These are phyloP conservation scores for Escarpia spicata DNA, from an alignment of 2,888 invertebrate species.

Conservation along the genomic window DNA sequence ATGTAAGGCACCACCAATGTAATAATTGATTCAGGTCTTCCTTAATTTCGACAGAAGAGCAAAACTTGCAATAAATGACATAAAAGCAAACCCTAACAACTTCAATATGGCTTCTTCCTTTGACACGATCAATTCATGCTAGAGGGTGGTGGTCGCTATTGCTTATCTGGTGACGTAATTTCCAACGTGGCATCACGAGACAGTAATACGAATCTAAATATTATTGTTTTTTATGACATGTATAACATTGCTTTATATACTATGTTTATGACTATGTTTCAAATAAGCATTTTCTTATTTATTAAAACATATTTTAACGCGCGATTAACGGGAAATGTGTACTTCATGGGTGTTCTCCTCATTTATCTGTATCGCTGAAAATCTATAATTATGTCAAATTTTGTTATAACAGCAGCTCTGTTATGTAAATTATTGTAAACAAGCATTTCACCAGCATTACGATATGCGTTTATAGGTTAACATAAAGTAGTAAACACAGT, in stretches of 20 bases:
- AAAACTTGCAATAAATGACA: background rate
- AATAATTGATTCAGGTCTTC: background rate
- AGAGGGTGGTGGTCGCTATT: constrained; percentile 35
- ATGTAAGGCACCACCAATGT: constrained; percentile 20
- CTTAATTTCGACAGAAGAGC: background rate
- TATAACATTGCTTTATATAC: background rate
- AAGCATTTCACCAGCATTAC: too few relatives aligned
- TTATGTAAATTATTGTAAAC: too few relatives aligned
- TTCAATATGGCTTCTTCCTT: constrained; percentile 40
- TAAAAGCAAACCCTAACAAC: constrained; percentile 8
- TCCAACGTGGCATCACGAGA: constrained; percentile 40
- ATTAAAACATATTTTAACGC: background rate
- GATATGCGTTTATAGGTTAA: too few relatives aligned
- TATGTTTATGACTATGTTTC: background rate
- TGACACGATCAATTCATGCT: constrained; percentile 32
- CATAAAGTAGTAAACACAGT: too few relatives aligned
- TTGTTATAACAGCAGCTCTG: too few relatives aligned
- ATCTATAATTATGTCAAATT: too few relatives aligned
- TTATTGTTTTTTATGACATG: background rate
- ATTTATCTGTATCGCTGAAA: background rate
- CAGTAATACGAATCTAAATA: background rate
- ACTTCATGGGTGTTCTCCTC: background rate
- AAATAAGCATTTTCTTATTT: background rate
- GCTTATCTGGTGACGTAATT: constrained; percentile 37
- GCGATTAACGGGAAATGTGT: background rate